Evolutionary conservation across 2,888 invertebrate species (phyloP).

Genomic region (Synanthedon andrenaeformis): DNA sequence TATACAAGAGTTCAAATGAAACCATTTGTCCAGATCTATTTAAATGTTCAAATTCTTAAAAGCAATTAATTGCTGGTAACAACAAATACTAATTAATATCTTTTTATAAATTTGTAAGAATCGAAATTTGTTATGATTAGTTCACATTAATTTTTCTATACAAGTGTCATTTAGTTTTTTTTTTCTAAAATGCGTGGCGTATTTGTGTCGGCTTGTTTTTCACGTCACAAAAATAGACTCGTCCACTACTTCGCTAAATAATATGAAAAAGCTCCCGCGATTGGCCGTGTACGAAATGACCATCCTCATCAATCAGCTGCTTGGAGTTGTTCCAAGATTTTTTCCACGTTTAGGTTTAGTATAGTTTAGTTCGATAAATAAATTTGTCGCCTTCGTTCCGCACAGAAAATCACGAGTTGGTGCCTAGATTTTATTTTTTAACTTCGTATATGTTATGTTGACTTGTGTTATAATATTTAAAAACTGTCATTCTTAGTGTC

Average conservation of each 20-base stretch:
- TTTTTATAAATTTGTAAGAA: too few species aligned
- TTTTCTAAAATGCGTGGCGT: slow-evolving; percentile 5
- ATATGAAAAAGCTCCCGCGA: slow-evolving; percentile 65
- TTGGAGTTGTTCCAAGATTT: slow-evolving; percentile 66
- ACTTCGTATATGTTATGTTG: too few species aligned
- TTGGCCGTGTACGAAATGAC: slow-evolving; percentile 70
- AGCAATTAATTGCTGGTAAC: too few species aligned
- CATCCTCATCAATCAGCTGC: slow-evolving; percentile 71
- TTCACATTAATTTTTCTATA: background rate
- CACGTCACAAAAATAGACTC: slow-evolving; percentile 63
- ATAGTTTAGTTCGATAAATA: slow-evolving; percentile 59
- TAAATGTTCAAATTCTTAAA: too few species aligned
- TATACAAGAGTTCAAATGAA: too few species aligned
- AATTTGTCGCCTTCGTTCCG: slow-evolving; percentile 33
- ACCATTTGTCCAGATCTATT: too few species aligned
- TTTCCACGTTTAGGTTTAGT: slow-evolving; percentile 68
- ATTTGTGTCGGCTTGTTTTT: slow-evolving; percentile 62
- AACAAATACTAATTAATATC: too few species aligned
- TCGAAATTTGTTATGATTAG: too few species aligned
- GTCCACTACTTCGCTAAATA: slow-evolving; percentile 67
- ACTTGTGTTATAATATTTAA: too few species aligned
- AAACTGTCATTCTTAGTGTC: too few species aligned
- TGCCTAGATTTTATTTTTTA: background rate
- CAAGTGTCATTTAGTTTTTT: background rate
- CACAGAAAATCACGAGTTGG: background rate